Evolutionary conservation across 2,113 vertebrate genomes (phyloP).

Genomic region (Columba livia): DNA sequence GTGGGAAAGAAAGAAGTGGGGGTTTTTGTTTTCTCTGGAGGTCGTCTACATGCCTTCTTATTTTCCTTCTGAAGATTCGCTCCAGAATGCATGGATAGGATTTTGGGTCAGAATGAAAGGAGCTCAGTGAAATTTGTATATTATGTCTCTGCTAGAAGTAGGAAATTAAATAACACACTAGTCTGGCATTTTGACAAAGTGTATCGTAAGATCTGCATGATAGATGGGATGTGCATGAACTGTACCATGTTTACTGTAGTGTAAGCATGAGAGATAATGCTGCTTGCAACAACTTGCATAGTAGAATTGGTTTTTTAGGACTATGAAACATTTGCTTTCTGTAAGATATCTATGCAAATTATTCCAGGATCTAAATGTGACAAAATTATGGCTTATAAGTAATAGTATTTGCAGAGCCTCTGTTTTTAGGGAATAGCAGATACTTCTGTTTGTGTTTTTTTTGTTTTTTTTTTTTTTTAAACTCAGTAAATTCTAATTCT

Average conservation of each 20-base stretch:
- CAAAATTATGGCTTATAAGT: not conserved
- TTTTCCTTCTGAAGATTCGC: not conserved
- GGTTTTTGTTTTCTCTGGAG: not conserved
- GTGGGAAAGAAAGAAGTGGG: not conserved
- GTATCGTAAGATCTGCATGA: not conserved
- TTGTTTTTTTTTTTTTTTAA: not conserved
- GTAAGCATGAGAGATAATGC: not conserved
- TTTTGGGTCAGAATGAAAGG: not conserved
- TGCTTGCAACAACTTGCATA: not conserved
- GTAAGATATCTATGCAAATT: not conserved
- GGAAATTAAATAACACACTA: not conserved
- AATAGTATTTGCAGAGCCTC: not conserved
- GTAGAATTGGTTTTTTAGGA: not conserved
- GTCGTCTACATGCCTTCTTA: not conserved
- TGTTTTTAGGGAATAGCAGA: not conserved
- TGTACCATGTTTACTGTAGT: not conserved
- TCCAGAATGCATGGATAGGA: not conserved
- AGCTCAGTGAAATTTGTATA: not conserved
- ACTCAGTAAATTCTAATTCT: not conserved
- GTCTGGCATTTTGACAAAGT: not conserved
- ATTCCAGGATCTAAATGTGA: not conserved
- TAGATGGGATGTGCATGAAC: not conserved
- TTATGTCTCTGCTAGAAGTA: not conserved
- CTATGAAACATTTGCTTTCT: not conserved
- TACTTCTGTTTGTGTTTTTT: not conserved